These are phyloP conservation scores for Felis chaus DNA, from an alignment of 2,113 vertebrate genomes.

Conservation along the genomic window DNA sequence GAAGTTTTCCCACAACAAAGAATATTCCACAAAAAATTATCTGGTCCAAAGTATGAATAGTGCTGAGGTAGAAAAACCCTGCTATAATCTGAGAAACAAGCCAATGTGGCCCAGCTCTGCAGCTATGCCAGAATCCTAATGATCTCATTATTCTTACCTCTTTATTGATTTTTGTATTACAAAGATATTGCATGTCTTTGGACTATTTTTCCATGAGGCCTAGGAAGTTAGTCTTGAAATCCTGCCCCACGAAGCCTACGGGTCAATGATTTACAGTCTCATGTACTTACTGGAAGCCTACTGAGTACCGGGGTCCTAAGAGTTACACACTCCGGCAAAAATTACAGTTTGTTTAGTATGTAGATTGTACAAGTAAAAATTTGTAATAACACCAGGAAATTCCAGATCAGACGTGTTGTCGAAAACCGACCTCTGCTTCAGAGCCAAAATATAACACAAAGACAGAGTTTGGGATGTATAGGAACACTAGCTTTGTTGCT, in stretches of 20 bases:
- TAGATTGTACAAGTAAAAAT: neutral
- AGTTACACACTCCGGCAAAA: neutral
- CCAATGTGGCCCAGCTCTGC: neutral
- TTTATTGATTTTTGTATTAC: neutral
- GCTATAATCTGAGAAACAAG: neutral
- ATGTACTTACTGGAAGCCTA: neutral
- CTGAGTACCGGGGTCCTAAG: neutral
- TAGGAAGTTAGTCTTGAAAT: slow-evolving; percentile 5
- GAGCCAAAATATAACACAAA: neutral
- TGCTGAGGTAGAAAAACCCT: neutral
- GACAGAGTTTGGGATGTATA: neutral
- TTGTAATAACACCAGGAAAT: neutral
- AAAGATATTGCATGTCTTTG: neutral
- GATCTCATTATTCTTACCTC: neutral
- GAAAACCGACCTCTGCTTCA: neutral
- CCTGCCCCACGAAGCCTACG: neutral
- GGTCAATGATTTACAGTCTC: neutral
- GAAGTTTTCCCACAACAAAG: neutral
- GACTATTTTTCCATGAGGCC: neutral
- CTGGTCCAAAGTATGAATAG: neutral
- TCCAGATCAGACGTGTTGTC: neutral
- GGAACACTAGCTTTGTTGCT: neutral
- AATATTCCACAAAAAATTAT: neutral
- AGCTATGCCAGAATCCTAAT: neutral
- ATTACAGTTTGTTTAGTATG: neutral